Conservation (phyloP, 2,888 invertebrate species). For the Stegana nigrithorax region DNA sequence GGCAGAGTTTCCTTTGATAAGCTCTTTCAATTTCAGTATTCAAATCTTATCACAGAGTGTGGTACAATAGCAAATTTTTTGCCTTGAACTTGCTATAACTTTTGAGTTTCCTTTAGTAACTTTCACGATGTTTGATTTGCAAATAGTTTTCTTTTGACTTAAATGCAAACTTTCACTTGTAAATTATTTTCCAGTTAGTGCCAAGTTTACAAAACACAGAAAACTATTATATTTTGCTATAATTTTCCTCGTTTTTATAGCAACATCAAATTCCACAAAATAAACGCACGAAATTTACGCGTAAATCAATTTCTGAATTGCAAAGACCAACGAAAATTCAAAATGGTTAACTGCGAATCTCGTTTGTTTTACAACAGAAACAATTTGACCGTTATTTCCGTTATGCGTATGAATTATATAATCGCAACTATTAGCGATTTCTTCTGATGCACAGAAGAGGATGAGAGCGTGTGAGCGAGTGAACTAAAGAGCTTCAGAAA, state of each 20-base stretch:
- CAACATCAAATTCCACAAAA: neutral
- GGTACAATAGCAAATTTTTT: neutral
- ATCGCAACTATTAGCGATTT: too few relatives aligned
- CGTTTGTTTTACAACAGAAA: slow-evolving; percentile 10
- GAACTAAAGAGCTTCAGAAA: too few relatives aligned
- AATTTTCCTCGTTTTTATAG: neutral
- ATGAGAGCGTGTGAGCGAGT: too few relatives aligned
- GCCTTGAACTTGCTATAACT: too few relatives aligned
- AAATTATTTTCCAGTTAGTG: slow-evolving; percentile 3
- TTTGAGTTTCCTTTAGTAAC: slow-evolving; percentile 29
- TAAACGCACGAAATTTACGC: neutral
- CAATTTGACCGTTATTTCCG: slow-evolving; percentile 35
- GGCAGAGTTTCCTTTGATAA: neutral
- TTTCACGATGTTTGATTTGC: slow-evolving; percentile 2
- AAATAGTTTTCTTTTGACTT: slow-evolving; percentile 20
- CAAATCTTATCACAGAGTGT: slow-evolving; percentile 12
- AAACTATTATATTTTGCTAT: slow-evolving; percentile 8
- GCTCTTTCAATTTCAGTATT: too few relatives aligned
- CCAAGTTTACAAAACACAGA: neutral
- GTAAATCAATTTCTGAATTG: too few relatives aligned
- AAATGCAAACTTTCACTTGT: slow-evolving; percentile 32
- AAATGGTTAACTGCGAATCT: neutral
- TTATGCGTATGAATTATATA: slow-evolving; percentile 46
- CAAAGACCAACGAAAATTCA: neutral
- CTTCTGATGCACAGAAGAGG: too few relatives aligned